These are phyloP conservation scores for Ophion slaviceki DNA, from an alignment of 2,888 invertebrate genomes.

Conservation along the genomic window DNA sequence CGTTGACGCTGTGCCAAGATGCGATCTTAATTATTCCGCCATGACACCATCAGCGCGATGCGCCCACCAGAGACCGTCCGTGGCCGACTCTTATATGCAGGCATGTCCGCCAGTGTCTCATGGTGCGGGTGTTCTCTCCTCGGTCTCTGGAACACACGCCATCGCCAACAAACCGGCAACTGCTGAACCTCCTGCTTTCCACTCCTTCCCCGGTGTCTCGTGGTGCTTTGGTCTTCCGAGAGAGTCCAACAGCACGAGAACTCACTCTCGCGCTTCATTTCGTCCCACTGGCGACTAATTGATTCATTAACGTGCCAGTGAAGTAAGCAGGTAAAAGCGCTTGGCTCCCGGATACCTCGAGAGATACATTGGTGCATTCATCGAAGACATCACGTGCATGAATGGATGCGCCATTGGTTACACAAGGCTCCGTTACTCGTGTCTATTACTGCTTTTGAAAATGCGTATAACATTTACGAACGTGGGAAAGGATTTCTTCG, in stretches of 20 bases:
- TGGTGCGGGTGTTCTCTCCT: slow-evolving; percentile 40
- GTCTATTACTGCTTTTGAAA: neutral
- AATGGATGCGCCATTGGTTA: slow-evolving; percentile 17
- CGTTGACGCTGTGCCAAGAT: slow-evolving; percentile 73
- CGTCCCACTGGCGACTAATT: slow-evolving; percentile 74
- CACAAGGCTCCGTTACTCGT: neutral
- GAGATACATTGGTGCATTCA: slow-evolving; percentile 19
- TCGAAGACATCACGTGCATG: slow-evolving; percentile 21
- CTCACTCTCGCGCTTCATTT: slow-evolving; percentile 66
- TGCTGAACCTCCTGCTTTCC: neutral
- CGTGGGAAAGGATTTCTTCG: neutral
- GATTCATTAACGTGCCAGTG: slow-evolving; percentile 73
- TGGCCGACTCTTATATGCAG: slow-evolving; percentile 39
- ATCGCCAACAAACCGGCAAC: slow-evolving; percentile 42
- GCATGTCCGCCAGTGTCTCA: slow-evolving; percentile 18
- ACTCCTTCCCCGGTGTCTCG: neutral
- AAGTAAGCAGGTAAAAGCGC: slow-evolving; percentile 45
- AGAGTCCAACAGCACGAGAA: slow-evolving; percentile 57
- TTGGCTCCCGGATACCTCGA: slow-evolving; percentile 44
- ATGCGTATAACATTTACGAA: neutral
- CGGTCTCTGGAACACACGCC: slow-evolving; percentile 50
- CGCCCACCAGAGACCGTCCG: slow-evolving; percentile 46
- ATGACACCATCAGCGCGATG: slow-evolving; percentile 67
- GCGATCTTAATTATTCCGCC: slow-evolving; percentile 77
- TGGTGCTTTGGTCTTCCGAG: slow-evolving; percentile 46